Evolutionary conservation across 1,140 invertebrate species (phyloP).

Genomic region (Camponotus floridanus): DNA sequence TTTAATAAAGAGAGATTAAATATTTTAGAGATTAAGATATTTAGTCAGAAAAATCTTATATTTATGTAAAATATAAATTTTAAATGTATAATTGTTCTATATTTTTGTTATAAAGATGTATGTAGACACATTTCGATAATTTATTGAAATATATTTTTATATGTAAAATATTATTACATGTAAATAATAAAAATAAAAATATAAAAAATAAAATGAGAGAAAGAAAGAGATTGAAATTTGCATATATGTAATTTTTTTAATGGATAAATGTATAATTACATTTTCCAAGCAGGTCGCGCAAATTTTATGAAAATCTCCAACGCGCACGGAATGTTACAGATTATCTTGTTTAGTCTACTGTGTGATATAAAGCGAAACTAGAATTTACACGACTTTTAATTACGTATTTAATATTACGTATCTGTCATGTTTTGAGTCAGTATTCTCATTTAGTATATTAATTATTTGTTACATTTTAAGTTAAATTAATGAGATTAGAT

Average conservation of each 20-base stretch:
- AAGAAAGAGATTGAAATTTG: constrained; percentile 6
- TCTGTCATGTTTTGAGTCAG: background rate
- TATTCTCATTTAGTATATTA: constrained; percentile 3
- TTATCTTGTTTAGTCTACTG: constrained; percentile 7
- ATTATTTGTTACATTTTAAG: constrained; percentile 12
- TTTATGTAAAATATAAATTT: constrained; percentile 4
- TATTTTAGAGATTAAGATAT: background rate
- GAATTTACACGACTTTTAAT: constrained; percentile 36
- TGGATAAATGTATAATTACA: constrained; percentile 38
- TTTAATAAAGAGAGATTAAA: background rate
- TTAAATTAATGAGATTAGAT: constrained; percentile 45
- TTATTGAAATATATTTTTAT: constrained; percentile 3
- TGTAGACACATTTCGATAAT: background rate
- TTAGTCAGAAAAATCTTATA: background rate
- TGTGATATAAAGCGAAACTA: background rate
- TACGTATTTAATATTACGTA: constrained; percentile 24
- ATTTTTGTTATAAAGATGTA: constrained; percentile 5
- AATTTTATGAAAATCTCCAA: constrained; percentile 21
- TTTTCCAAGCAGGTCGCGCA: background rate
- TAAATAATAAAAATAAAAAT: no score
- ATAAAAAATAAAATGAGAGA: constrained; percentile 12
- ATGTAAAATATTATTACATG: background rate
- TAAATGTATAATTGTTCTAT: background rate
- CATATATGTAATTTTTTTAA: constrained; percentile 20
- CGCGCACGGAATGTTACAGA: background rate